Evolutionary conservation across 2,113 vertebrate species (phyloP).

Genomic region (Lathamus discolor): DNA sequence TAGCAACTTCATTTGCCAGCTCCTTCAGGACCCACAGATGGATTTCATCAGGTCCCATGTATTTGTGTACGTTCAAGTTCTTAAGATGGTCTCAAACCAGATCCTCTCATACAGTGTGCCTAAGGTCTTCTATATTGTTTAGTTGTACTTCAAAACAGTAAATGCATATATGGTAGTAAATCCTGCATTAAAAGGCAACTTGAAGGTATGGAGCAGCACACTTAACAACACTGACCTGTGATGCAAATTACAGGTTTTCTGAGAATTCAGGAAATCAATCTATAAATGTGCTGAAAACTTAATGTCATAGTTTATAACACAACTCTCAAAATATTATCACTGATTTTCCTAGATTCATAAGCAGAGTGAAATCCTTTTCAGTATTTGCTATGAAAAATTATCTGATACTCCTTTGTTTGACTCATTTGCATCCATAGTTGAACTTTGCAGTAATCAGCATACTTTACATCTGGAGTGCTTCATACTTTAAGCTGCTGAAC

Average conservation of each 20-base stretch:
- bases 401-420: background rate
- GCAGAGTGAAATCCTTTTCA: conserved; percentile 27
- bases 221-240: background rate
- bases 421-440: background rate
- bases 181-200: conserved; percentile 15
- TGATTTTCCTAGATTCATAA: conserved; percentile 37
- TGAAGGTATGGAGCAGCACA: background rate
- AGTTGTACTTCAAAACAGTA: conserved; percentile 29
- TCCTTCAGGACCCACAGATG: too few species aligned
- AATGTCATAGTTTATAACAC: conserved; percentile 17
- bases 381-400: conserved; percentile 17
- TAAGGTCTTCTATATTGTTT: conserved; percentile 44
- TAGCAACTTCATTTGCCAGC: too few species aligned
- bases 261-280: conserved; percentile 37
- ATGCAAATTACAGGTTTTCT: conserved; percentile 55
- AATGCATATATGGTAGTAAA: conserved; percentile 9
- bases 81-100: too few species aligned
- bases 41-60: too few species aligned
- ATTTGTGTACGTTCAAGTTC: too few species aligned
- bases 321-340: conserved; percentile 48
- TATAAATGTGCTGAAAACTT: conserved; percentile 32
- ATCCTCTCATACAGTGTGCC: too few species aligned
- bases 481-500: background rate
- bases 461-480: background rate
- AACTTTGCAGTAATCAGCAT: background rate